Evolutionary conservation across 2,797 vertebrate species (phyloP).

Genomic region (Peromyscus nudipes): DNA sequence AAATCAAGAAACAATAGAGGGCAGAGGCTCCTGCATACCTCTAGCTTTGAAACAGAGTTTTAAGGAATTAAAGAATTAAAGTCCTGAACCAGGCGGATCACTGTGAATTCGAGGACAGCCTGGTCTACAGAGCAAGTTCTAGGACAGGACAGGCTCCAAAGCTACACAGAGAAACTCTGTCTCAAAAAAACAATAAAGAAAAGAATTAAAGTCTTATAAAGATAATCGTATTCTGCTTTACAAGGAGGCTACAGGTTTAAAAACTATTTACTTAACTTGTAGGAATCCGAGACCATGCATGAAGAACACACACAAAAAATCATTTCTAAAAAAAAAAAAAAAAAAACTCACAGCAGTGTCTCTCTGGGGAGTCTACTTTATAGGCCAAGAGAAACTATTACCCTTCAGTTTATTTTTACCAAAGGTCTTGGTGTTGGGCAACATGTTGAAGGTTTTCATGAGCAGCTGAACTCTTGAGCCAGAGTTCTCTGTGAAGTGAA

Average conservation of each 20-base stretch:
- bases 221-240: neutral
- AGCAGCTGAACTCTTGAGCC: neutral
- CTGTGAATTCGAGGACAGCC: too few species aligned
- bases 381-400: neutral
- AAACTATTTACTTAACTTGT: slow-evolving; percentile 47
- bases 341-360: neutral
- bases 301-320: neutral
- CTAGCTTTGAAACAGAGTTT: neutral
- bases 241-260: slow-evolving; percentile 25
- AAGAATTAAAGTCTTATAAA: neutral
- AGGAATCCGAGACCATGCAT: neutral
- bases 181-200: too few species aligned
- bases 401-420: neutral
- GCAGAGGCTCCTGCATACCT: neutral
- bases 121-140: too few species aligned
- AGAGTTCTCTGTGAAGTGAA: slow-evolving; percentile 48
- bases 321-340: neutral
- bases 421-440: neutral
- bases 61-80: slow-evolving; percentile 20
- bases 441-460: neutral
- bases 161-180: too few species aligned
- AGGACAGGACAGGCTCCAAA: too few species aligned
- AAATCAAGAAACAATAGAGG: neutral
- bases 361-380: neutral
- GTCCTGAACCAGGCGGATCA: too few species aligned